Conservation (phyloP, 2,888 invertebrate genomes). For the Hyposoter didymator region DNA sequence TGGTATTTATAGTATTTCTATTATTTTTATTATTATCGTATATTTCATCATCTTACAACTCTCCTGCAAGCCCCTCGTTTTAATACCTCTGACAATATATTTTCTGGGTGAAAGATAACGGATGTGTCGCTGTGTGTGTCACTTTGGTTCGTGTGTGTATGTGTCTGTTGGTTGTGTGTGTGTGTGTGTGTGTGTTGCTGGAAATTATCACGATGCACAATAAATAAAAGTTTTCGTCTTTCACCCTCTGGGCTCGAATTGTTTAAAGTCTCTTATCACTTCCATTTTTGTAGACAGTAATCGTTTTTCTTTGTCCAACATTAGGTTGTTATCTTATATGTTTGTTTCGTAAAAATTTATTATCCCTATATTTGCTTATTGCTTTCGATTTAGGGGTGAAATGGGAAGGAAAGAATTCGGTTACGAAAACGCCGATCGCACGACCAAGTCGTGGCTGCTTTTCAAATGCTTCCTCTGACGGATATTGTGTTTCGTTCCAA, state of each 20-base stretch:
- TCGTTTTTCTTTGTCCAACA: constrained; percentile 10
- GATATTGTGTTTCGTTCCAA: neutral
- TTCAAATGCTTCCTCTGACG: neutral
- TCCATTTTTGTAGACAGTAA: neutral
- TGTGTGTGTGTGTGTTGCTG: neutral
- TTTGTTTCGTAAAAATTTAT: constrained; percentile 2
- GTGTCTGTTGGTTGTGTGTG: neutral
- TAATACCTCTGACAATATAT: constrained; percentile 28
- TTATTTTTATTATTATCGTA: constrained; percentile 16
- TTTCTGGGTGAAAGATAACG: constrained; percentile 49
- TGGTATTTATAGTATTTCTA: constrained; percentile 7
- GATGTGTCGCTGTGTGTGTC: constrained; percentile 1
- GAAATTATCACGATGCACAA: constrained; percentile 31
- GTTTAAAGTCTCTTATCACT: constrained; percentile 7
- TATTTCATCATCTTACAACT: constrained; percentile 39
- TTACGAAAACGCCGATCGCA: neutral
- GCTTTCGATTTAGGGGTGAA: neutral
- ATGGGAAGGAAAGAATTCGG: neutral
- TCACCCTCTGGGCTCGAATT: neutral
- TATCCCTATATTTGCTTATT: constrained; percentile 8
- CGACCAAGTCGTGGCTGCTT: neutral
- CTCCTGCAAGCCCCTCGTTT: constrained; percentile 30
- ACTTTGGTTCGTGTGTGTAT: neutral
- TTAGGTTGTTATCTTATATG: neutral
- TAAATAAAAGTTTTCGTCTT: constrained; percentile 24